phyloP scores from a whole-genome alignment of 2,797 vertebrate genomes.

The Lophotriccus pileatus region DNA sequence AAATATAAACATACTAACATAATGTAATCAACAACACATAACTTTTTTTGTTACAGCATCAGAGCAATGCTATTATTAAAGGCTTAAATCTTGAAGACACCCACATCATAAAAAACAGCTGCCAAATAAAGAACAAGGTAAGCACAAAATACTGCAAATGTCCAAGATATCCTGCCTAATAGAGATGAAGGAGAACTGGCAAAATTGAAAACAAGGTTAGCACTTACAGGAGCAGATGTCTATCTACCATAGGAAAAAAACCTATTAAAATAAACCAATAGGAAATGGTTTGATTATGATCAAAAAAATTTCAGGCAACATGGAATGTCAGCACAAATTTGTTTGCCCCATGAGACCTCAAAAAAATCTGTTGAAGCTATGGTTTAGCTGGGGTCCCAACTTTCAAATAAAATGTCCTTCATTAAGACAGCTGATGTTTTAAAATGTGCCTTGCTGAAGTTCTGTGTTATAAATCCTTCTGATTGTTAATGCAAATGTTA shows the following conservation, averaged over 20 bases:
- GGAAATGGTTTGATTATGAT: neutral
- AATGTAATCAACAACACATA: rapidly evolving
- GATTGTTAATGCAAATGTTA: neutral
- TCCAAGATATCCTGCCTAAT: neutral
- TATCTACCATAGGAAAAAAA: neutral
- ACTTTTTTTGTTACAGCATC: neutral
- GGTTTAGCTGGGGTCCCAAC: neutral
- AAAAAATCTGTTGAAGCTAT: neutral
- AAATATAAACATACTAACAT: neutral
- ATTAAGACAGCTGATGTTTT: neutral
- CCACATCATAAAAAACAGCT: neutral
- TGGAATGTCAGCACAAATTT: neutral
- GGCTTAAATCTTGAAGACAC: neutral
- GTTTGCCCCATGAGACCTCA: neutral
- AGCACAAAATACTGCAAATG: neutral
- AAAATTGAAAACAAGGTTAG: neutral
- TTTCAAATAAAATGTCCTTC: neutral
- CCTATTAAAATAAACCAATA: neutral
- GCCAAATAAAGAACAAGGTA: neutral
- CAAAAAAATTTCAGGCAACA: neutral
- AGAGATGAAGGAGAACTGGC: neutral
- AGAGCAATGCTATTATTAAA: neutral
- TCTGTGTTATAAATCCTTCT: neutral
- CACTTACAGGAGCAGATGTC: neutral
- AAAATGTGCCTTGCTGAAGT: neutral